Base-by-base conservation (phyloP, 92 coral and sea anemone genomes). In the Meandrina meandrites region DNA sequence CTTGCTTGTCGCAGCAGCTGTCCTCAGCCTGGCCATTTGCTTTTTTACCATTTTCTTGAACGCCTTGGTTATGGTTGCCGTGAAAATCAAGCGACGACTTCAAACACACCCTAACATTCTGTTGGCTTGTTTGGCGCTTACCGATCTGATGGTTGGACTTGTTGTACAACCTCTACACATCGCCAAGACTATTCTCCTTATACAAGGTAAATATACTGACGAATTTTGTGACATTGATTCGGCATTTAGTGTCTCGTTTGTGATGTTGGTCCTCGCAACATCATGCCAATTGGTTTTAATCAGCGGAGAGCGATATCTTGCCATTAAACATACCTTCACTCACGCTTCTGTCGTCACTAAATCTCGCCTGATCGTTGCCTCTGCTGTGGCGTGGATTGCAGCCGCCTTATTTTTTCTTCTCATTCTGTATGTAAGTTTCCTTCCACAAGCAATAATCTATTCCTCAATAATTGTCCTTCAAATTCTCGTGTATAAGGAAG, bases 41-140 rank as follows among this genome's bases (percentile, higher is more conserved):
- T 45, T n/a, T 79, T 79, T 34, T 19, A 79, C 60, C 40, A 34
- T 80, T 79, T 40, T 48, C 35, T 66, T 66, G 19, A 66, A 66
- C 34, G 71, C 34, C 31, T n/a, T 75, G 54, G 15, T 75, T 21
- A 75, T 75, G 14, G 13, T 75, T 32, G 56, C 54, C 30, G 79
- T 40, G 32, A 40, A 36, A 75, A 75, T 56, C 30, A 75, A 42
- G 40, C 79, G 79, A 36, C 79, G 79, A 36, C 79, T 75, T 36
- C 56, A 75, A 75, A 75, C 51, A 8, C 51, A 75, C 53, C 51
- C 79, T 35, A 75, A 36, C 30, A 40, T 75, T 11, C 51, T 75
- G 27, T 75, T 75, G 79, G 77, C 77, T 34, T 73, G 47, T 37
- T 37, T 73, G 24, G 79, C 79, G 53, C 51, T 42, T 8, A 75